Percentiles rank a stretch among this genome's conserved stretches.
phyloP scores from a whole-genome alignment of 2,888 invertebrate species.

The Cantharis flavilabris region DNA sequence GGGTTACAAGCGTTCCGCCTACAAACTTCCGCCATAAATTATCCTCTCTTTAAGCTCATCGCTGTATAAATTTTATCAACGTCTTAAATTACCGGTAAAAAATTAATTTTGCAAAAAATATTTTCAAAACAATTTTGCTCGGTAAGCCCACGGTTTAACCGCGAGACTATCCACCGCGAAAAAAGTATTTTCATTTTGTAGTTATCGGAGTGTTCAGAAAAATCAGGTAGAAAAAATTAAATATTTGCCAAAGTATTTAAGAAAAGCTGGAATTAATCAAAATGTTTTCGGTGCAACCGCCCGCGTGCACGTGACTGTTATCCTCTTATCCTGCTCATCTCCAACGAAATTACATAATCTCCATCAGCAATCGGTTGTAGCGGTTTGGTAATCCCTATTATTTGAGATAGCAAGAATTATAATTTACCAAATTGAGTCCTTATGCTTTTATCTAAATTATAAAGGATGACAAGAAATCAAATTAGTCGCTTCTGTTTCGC shows the following conservation, averaged over 20 bases:
- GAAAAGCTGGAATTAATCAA: neutral
- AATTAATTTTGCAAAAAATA: neutral
- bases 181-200: neutral
- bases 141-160: no score
- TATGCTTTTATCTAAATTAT: neutral
- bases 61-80: neutral
- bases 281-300: neutral
- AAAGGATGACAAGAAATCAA: neutral
- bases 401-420: neutral
- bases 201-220: neutral
- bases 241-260: neutral
- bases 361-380: slow-evolving; percentile 10
- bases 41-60: neutral
- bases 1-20: slow-evolving; percentile 18
- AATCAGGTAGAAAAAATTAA: neutral
- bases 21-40: slow-evolving; percentile 8
- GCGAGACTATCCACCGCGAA: no score
- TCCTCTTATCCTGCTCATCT: slow-evolving; percentile 20
- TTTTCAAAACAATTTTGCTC: no score
- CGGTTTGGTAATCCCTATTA: neutral
- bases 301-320: slow-evolving; percentile 15
- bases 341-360: slow-evolving; percentile 14
- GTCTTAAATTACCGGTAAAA: neutral
- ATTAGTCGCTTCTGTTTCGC: neutral
- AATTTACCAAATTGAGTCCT: neutral